Percentiles rank a stretch among this genome's conserved stretches.
Evolutionary conservation across 1,140 invertebrate genomes (phyloP).

Genomic region (Phenacoccus solenopsis): DNA sequence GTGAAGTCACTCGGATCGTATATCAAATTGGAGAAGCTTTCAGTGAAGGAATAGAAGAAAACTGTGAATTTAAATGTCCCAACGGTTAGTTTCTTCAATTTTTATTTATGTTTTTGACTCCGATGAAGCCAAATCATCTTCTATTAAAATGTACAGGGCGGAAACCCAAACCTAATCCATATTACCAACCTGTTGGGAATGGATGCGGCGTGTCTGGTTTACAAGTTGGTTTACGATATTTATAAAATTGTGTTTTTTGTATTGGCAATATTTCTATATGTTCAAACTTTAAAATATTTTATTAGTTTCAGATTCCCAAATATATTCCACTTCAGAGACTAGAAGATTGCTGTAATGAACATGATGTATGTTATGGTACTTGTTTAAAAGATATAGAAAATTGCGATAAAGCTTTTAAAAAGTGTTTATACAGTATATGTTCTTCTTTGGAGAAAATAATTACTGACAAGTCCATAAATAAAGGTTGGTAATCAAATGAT

Average conservation of each 20-base stretch:
- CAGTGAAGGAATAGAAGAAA: not conserved
- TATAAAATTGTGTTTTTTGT: too few species aligned
- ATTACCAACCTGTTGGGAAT: not conserved
- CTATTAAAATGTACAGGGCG: not conserved
- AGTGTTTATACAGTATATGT: constrained; percentile 71
- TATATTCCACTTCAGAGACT: constrained; percentile 61
- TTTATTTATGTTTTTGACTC: too few species aligned
- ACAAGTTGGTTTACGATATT: not conserved
- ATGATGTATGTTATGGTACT: constrained; percentile 82
- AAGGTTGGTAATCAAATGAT: not conserved
- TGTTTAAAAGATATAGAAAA: constrained; percentile 72
- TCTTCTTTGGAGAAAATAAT: not conserved
- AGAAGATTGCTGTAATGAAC: constrained; percentile 69
- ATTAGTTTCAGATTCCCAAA: constrained; percentile 30
- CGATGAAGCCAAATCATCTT: too few species aligned
- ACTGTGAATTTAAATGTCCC: not conserved
- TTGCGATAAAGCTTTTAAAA: constrained; percentile 75
- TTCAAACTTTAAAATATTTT: not conserved
- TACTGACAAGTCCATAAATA: not conserved
- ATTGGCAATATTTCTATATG: too few species aligned
- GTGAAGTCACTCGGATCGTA: not conserved
- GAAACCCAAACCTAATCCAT: not conserved
- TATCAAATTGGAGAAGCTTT: not conserved
- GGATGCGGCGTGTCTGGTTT: not conserved
- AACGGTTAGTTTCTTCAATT: not conserved